These are phyloP conservation scores for Petrocephalus sullivani DNA, from an alignment of 2,797 vertebrate species.

Conservation along the genomic window DNA sequence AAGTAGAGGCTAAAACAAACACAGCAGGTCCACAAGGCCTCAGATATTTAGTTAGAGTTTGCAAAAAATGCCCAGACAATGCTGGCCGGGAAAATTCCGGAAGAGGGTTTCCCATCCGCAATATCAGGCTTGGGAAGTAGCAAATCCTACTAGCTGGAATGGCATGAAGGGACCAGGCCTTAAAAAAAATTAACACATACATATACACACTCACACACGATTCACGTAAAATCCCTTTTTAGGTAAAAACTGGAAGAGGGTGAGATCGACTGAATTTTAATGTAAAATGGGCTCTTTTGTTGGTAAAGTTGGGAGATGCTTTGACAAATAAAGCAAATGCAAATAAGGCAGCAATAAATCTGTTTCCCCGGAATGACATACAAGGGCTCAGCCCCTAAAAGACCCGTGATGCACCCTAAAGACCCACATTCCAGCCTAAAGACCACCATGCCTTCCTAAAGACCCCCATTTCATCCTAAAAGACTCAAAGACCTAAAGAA, in stretches of 20 bases:
- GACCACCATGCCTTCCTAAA: background rate
- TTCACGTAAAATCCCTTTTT: background rate
- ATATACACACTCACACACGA: background rate
- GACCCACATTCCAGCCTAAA: background rate
- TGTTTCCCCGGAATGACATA: background rate
- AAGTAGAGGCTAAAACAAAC: background rate
- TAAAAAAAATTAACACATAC: background rate
- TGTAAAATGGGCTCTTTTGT: conserved; percentile 23
- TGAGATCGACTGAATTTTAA: conserved; percentile 13
- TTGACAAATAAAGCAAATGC: background rate
- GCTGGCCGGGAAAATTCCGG: background rate
- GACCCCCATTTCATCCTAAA: background rate
- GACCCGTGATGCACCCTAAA: background rate
- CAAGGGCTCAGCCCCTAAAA: background rate
- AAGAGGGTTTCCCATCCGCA: background rate
- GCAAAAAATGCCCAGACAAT: background rate
- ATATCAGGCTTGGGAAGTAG: background rate
- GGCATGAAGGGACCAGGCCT: no score
- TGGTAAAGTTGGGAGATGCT: background rate
- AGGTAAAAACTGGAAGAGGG: background rate
- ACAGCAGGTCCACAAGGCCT: background rate
- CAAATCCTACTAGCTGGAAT: background rate
- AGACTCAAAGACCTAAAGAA: background rate
- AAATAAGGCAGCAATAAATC: conserved; percentile 4
- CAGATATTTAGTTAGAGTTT: background rate